Evolutionary conservation across 2,888 invertebrate species (phyloP).

Genomic region (Ellobium chinense): DNA sequence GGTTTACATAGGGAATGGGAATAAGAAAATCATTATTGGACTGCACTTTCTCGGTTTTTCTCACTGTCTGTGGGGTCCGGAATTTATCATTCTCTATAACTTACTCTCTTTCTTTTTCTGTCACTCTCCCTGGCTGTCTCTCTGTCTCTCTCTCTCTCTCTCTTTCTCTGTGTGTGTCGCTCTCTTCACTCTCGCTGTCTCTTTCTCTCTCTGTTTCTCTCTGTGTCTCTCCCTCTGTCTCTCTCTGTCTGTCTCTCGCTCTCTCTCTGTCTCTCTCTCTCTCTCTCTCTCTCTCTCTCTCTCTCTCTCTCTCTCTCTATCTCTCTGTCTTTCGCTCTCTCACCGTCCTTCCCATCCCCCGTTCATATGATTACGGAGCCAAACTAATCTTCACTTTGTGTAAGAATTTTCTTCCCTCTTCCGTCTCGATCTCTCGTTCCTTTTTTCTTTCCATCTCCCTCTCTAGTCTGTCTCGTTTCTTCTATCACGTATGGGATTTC

Average conservation of each 20-base stretch:
- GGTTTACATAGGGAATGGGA: too few relatives aligned
- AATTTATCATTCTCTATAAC: background rate
- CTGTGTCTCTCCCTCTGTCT: background rate
- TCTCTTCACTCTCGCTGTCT: background rate
- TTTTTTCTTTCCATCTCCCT: too few relatives aligned
- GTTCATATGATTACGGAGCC: too few relatives aligned
- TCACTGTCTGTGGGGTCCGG: too few relatives aligned
- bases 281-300: background rate
- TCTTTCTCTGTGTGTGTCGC: conserved; percentile 17
- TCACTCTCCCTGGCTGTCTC: conserved; percentile 14
- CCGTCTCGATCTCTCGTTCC: too few relatives aligned
- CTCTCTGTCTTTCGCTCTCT: background rate
- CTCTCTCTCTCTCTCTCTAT: background rate
- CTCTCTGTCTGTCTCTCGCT: background rate
- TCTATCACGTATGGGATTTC: too few relatives aligned
- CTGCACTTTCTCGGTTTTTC: too few relatives aligned
- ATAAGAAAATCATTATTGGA: too few relatives aligned
- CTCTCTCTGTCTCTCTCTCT: background rate
- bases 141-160: conserved; percentile 24
- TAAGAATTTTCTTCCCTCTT: too few relatives aligned
- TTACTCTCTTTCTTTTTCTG: conserved; percentile 15
- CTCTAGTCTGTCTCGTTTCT: too few relatives aligned
- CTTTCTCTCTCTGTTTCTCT: conserved; percentile 1
- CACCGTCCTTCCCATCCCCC: too few relatives aligned
- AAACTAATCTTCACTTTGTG: too few relatives aligned